Conservation (phyloP, 2,113 vertebrate species). For the Pao palembangensis region DNA sequence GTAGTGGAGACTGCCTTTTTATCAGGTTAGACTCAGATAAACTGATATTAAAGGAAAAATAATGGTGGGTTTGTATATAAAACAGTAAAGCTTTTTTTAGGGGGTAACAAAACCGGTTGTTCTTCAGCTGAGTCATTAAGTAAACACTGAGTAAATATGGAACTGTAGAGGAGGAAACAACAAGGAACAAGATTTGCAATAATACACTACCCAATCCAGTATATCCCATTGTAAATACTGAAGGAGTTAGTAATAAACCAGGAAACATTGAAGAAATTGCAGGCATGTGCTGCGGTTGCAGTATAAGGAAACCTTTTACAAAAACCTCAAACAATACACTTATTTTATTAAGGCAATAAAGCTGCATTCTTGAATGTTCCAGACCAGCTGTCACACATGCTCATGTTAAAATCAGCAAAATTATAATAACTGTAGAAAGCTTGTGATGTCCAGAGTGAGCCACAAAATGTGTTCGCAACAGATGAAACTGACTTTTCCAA, state of each 20-base stretch:
- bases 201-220: background rate
- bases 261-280: slow-evolving; percentile 10
- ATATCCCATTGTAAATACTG: background rate
- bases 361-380: no score
- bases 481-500: no score
- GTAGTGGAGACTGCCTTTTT: slow-evolving; percentile 5
- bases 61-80: background rate
- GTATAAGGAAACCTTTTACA: no score
- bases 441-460: no score
- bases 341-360: no score
- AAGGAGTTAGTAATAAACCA: background rate
- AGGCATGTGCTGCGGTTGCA: no score
- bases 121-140: slow-evolving; percentile 6
- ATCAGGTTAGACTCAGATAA: slow-evolving; percentile 5
- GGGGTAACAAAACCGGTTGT: background rate
- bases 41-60: background rate
- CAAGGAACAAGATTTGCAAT: slow-evolving; percentile 42
- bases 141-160: slow-evolving; percentile 28
- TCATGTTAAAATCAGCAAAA: no score
- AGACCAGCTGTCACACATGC: no score
- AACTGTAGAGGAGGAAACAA: slow-evolving; percentile 37
- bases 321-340: background rate
- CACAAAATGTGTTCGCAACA: no score
- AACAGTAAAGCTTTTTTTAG: background rate
- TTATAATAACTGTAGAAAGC: no score